Conservation (phyloP, 1,140 invertebrate genomes). For the Delia radicum region DNA sequence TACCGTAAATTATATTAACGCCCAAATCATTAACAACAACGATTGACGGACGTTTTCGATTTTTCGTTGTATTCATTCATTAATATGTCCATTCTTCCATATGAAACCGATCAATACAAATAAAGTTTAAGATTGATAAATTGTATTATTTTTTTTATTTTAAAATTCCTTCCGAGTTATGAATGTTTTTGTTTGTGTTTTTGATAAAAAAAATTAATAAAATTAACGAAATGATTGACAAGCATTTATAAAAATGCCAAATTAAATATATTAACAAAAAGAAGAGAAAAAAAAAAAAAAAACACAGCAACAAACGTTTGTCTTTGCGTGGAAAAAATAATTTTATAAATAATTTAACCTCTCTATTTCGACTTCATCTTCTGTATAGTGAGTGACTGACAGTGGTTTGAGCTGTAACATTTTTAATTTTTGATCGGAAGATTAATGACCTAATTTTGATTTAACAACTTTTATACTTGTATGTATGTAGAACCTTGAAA, state of each 20-base stretch:
- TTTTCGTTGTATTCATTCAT: not conserved
- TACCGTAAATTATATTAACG: slow-evolving; percentile 29
- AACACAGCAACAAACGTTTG: not conserved
- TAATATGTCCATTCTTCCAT: not conserved
- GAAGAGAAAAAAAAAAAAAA: too few species aligned
- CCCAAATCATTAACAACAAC: slow-evolving; percentile 25
- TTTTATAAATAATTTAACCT: too few species aligned
- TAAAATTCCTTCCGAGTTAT: not conserved
- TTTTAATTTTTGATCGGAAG: too few species aligned
- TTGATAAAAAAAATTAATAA: not conserved
- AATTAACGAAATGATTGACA: not conserved
- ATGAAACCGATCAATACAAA: not conserved
- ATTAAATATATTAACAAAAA: not conserved
- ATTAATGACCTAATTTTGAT: too few species aligned
- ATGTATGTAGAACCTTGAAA: too few species aligned
- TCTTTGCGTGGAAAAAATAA: not conserved
- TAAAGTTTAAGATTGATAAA: slow-evolving; percentile 32
- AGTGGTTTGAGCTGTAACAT: too few species aligned
- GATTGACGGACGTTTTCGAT: slow-evolving; percentile 38
- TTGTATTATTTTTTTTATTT: not conserved
- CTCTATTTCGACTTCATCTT: too few species aligned
- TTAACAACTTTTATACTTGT: too few species aligned
- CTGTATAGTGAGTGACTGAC: too few species aligned
- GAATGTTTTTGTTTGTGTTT: not conserved
- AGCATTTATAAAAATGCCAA: not conserved